Base-by-base conservation (phyloP, 2,797 vertebrate genomes). In the Todus mexicanus region DNA sequence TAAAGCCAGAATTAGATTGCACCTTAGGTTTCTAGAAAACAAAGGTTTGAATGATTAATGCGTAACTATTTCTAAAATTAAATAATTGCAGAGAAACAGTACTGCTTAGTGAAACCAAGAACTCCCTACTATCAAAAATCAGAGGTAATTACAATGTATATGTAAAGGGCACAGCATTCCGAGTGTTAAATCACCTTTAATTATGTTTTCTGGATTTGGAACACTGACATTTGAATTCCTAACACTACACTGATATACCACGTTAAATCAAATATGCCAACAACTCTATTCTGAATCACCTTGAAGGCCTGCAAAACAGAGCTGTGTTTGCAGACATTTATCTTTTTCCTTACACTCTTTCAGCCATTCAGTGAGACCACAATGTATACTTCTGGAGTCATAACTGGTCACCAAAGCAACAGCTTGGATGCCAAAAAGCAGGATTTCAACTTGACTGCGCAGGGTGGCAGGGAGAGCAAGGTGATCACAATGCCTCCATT, bases 371-470 rank as follows among this genome's bases (percentile, higher is more conserved):
- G n/a, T 6, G 4, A 82, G 87, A 79, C 66, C 66, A 95, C 89
- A 96, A 89, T 94, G 95, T 96, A 91, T 94, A 90, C 84, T 96
- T 94, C 76, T 87, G 77, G 66, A 92, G 87, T 85, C 89, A 94
- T 88, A 94, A 94, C 1, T 79, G 84, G 94, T 96, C 92, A 87
- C 92, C 95, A 91, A 94, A 96, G 96, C 89, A 96, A 96, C 95
- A 91, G 91, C 85, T 8, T 76, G 50, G 91, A 92, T 88, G 92
- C 91, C 92, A 94, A 86, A 93, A 95, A 86, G 89, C 82, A 93
- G 92, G 93, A 96, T 95, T 95, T 94, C 82, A 86, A 94, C 87
- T 92, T 3, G 15, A 88, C 78, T 93, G 85, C 25, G 2, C 93
- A 65, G 92, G 70, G 84, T 26, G 43, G 91, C 2, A 6, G 91